Base-by-base conservation (phyloP, 2,888 invertebrate species). In the Habrosyne pyritoides region DNA sequence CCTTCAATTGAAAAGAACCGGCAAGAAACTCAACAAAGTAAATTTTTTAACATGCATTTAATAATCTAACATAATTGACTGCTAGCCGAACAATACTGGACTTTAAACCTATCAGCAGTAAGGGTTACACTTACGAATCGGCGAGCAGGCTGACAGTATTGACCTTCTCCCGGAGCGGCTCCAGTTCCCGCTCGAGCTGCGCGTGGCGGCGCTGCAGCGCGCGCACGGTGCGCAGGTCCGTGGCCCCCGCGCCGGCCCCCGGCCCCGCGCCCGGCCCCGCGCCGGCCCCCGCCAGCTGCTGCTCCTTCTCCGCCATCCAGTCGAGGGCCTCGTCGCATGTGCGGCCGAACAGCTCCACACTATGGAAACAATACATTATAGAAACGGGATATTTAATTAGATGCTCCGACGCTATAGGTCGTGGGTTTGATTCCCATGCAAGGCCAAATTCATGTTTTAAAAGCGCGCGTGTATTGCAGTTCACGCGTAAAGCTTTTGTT, bases 271-370 rank as follows among this genome's bases (percentile, higher is more conserved):
- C n/a, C n/a, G n/a, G n/a, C n/a, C n/a, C n/a, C n/a, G 24, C 24
- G 33, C 95, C 95, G 0, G 95, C 94, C 0, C 94, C 95, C 48
- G 97, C 98, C 57, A 99, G 85, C 81, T 98, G 98, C 60, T 96
- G 95, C 93, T 98, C 97, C 88, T 99, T 99, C 89, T 99, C 99
- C 54, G 95, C 93, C 97, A 99, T 99, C 99, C 99, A 99, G 79
- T 98, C 98, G 66, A 96, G 95, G 0, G 99, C 98, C 83, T 99
- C 99, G 79, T 98, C 98, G 85, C 99, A 99, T 0, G 98, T 98
- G 54, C 98, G 96, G 78, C 98, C 96, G 93, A 99, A 99, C 8
- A 99, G 92, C 82, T 99, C 99, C 71, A 99, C 98, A 77, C 97
- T 97, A 75, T 71, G 64, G 60, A n/a, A 26, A 26, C 53, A 56